Percentiles rank a stretch among this genome's conserved stretches.
Evolutionary conservation across 2,113 vertebrate species (phyloP).

Genomic region (Dissostichus mawsoni): DNA sequence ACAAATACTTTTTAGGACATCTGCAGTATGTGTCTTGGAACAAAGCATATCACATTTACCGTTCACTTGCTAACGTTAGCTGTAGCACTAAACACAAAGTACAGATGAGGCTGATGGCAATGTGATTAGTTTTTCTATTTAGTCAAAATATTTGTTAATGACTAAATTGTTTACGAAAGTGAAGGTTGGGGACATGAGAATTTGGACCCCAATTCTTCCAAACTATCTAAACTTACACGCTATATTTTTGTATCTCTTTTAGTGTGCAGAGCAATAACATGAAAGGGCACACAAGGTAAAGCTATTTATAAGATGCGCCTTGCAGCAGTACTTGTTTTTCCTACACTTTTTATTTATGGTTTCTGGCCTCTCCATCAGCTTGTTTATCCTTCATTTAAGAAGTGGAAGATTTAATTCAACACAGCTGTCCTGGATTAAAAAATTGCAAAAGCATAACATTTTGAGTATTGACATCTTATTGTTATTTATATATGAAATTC

Average conservation of each 20-base stretch:
- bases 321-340: background rate
- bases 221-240: background rate
- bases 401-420: background rate
- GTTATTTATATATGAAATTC: background rate
- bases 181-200: no score
- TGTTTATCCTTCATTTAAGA: conserved; percentile 8
- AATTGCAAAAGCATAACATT: background rate
- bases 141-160: no score
- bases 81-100: background rate
- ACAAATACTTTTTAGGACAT: background rate
- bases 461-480: background rate
- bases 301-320: background rate
- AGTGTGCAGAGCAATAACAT: no score
- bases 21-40: background rate
- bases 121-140: no score
- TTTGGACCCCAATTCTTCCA: background rate
- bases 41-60: background rate
- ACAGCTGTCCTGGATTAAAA: background rate
- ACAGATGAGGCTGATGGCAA: background rate
- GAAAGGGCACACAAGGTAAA: background rate
- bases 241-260: background rate
- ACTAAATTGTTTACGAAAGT: no score
- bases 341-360: background rate
- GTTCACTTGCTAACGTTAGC: background rate
- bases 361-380: background rate